Percentiles rank a stretch among this genome's conserved stretches.
Conservation (phyloP, 2,113 vertebrate species). For the Lasiurus borealis region DNA sequence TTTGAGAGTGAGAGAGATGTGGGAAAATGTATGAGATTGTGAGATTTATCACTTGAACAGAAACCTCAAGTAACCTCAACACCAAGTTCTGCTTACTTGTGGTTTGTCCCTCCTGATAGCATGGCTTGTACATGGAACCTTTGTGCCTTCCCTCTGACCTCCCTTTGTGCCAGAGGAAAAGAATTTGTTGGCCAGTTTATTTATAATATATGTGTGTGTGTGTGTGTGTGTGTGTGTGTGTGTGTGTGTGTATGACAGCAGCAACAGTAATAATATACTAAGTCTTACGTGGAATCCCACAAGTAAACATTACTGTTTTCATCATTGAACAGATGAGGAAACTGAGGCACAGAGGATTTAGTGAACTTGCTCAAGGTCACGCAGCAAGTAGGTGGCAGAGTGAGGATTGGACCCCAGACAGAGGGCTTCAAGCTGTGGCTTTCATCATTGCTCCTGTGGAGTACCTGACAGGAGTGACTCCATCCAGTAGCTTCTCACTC, state of each 20-base stretch:
- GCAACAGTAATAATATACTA: background rate
- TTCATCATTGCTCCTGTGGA: background rate
- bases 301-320: background rate
- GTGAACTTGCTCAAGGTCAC: background rate
- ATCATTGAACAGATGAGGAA: background rate
- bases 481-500: background rate
- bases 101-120: background rate
- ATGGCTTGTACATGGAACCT: background rate
- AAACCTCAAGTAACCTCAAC: background rate
- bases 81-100: background rate
- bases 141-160: background rate
- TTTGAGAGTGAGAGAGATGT: background rate
- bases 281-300: background rate
- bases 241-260: background rate
- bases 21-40: background rate
- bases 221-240: too few species aligned
- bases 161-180: background rate
- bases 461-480: background rate
- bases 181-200: background rate
- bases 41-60: background rate
- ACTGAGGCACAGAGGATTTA: background rate
- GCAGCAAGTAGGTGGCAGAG: background rate
- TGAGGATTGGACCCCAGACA: background rate
- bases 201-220: too few species aligned
- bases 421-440: background rate